phyloP scores from a whole-genome alignment of 2,888 invertebrate genomes.

The Nipponacmea schrenckii region DNA sequence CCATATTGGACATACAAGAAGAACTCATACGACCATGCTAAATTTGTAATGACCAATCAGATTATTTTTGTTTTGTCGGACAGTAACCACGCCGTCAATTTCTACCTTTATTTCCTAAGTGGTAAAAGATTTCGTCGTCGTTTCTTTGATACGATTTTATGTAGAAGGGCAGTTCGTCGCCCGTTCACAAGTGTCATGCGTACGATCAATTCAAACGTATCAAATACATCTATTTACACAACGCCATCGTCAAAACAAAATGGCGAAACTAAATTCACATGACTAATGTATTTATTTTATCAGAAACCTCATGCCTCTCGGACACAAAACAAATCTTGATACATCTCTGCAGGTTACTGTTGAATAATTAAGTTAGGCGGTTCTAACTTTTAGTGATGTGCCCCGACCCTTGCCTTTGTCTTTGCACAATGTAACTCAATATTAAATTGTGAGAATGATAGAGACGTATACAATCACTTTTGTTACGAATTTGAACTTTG shows the following conservation, averaged over 20 bases:
- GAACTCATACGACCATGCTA: slow-evolving; percentile 33
- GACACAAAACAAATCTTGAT: no score
- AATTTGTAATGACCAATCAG: slow-evolving; percentile 40
- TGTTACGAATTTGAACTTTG: no score
- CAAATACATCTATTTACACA: slow-evolving; percentile 20
- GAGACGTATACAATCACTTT: no score
- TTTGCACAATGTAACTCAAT: no score
- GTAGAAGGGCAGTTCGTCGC: neutral
- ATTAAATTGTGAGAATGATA: no score
- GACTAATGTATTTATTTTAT: neutral
- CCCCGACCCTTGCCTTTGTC: no score
- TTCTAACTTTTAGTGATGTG: no score
- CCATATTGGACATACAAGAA: slow-evolving; percentile 42
- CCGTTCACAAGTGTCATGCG: slow-evolving; percentile 20
- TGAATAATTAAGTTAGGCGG: no score
- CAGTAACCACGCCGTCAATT: slow-evolving; percentile 17
- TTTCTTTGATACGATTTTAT: slow-evolving; percentile 14
- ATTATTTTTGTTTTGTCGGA: slow-evolving; percentile 17
- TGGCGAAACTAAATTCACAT: slow-evolving; percentile 3
- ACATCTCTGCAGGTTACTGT: no score
- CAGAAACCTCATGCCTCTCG: no score
- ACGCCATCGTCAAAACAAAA: slow-evolving; percentile 8
- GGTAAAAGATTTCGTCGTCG: slow-evolving; percentile 14
- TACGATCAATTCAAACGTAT: slow-evolving; percentile 19
- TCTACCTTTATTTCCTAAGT: slow-evolving; percentile 19